Evolutionary conservation across 2,797 vertebrate species (phyloP).

Genomic region (Ctenopoma kingsleyae): DNA sequence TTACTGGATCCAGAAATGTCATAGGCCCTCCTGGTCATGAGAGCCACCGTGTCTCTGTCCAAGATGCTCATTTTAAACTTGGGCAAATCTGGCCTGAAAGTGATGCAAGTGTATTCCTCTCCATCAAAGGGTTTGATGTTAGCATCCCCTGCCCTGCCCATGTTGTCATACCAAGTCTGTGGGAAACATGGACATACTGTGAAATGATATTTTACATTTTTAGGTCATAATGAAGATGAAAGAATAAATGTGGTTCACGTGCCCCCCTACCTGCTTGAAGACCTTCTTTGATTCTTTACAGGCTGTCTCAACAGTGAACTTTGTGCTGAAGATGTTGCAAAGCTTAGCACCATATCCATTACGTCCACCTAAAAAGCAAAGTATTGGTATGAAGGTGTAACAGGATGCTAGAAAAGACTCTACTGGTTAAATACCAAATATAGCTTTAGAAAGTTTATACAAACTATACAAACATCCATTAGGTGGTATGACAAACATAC

Average conservation of each 20-base stretch:
- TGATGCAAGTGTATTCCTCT: slow-evolving; percentile 95
- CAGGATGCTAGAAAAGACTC: background rate
- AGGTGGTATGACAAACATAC: no score
- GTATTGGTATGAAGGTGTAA: background rate
- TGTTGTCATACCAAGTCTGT: slow-evolving; percentile 96
- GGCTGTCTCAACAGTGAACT: slow-evolving; percentile 96
- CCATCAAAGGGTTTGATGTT: slow-evolving; percentile 89
- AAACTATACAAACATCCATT: background rate
- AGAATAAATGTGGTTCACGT: background rate
- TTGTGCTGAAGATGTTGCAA: slow-evolving; percentile 98
- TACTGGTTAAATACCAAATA: background rate
- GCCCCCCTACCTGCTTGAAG: slow-evolving; percentile 91
- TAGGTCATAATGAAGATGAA: background rate
- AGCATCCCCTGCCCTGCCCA: slow-evolving; percentile 88
- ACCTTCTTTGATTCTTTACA: slow-evolving; percentile 90
- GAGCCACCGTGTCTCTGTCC: slow-evolving; percentile 94
- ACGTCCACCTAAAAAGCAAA: slow-evolving; percentile 89
- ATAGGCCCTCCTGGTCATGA: slow-evolving; percentile 95
- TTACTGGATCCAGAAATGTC: slow-evolving; percentile 95
- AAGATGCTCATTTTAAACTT: slow-evolving; percentile 96
- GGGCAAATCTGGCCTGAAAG: slow-evolving; percentile 93
- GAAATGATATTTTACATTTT: background rate
- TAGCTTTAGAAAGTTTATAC: background rate
- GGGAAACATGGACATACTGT: slow-evolving; percentile 1
- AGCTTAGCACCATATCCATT: slow-evolving; percentile 99